A percentile compares a stretch with the other conserved stretches of the same genome.
Evolutionary conservation across 2,113 vertebrate genomes (phyloP).

Genomic region (Butorides virescens): DNA sequence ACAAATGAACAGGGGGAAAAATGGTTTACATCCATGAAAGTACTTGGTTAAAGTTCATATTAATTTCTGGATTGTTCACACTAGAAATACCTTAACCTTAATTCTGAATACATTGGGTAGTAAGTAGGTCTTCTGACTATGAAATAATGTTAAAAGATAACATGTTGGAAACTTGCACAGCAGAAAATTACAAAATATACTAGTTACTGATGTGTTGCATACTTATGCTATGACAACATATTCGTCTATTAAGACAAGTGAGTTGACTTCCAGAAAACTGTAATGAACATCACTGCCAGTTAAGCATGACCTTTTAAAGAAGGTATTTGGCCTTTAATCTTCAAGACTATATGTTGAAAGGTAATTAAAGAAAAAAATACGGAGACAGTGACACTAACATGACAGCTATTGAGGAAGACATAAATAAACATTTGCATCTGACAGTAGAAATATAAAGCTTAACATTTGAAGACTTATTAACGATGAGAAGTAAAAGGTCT

Average conservation of each 20-base stretch:
- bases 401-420: constrained; percentile 12
- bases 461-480: constrained; percentile 37
- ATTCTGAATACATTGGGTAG: not conserved
- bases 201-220: not conserved
- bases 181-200: not conserved
- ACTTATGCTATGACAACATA: not conserved
- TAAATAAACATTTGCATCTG: constrained; percentile 30
- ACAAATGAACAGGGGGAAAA: not conserved
- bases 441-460: constrained; percentile 23
- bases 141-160: not conserved
- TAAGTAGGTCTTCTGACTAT: not conserved
- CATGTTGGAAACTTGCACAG: not conserved
- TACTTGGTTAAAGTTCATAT: not conserved
- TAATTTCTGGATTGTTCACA: not conserved
- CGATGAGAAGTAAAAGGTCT: constrained; percentile 8
- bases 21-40: not conserved
- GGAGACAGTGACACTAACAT: not conserved
- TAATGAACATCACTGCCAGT: constrained; percentile 26
- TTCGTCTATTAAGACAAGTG: not conserved
- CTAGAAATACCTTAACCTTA: not conserved
- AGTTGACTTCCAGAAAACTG: constrained; percentile 13
- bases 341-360: constrained; percentile 37
- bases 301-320: constrained; percentile 51
- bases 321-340: constrained; percentile 33
- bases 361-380: constrained; percentile 25